Evolutionary conservation across 2,888 invertebrate species (phyloP), one percentile per base, ranked within the genome.

Genomic region (Labia minor): DNA sequence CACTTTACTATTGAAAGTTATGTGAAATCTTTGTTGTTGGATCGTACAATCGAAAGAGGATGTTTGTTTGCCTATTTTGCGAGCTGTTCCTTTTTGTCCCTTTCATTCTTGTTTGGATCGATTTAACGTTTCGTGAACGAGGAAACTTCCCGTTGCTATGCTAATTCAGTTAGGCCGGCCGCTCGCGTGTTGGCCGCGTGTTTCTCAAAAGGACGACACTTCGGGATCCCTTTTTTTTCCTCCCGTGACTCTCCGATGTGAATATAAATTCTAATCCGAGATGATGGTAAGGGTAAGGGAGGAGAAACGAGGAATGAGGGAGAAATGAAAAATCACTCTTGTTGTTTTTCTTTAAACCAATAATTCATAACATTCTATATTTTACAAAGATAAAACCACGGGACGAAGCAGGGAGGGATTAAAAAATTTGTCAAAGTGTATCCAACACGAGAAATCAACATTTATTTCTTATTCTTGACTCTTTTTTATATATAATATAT

Each of bases 181-280:
- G 26, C 16, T 49, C 49, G 49, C 49, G 49, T 49, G 49, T 49
- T 49, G 14, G 8, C 49, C n/a, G 14, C 16, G 16, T 16, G 49
- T 49, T 49, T 49, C 3, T n/a, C 49, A 49, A 49, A 49, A 49
- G 49, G 49, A 49, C 49, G 49, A 49, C 49, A 49, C 49, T 49
- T 49, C 14, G 14, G 49, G 2, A 2, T 49, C 49, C 49, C 2
- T 14, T 16, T 49, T 49, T 49, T 8, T 16, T 49, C 49, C n/a
- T 14, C 49, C 3, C 49, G 49, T 49, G 33, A 4, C 49, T 49
- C 49, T 4, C 3, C 16, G 8, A 49, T 49, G 49, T 49, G 14
- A 4, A 49, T 49, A 49, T 49, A 49, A 49, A 49, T 49, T 49
- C 49, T 8, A 16, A n/a, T 49, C 16, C n/a, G 49, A 49, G 49